Percentiles rank a stretch among this genome's conserved stretches.
Evolutionary conservation across 2,888 invertebrate genomes (phyloP).

Genomic region (Pristionchus japonicus): DNA sequence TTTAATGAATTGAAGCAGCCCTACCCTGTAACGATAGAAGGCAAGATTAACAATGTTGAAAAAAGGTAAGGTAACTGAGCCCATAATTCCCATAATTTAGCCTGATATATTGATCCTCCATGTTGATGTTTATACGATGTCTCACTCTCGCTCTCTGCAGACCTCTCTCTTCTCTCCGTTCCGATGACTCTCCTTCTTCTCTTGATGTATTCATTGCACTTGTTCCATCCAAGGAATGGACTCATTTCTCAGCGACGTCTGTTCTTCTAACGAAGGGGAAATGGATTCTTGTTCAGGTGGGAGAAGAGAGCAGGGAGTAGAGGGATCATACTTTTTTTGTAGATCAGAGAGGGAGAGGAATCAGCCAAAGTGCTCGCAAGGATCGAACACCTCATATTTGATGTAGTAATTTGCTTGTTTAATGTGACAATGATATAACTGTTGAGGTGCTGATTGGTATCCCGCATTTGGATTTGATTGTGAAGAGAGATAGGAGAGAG

Average conservation of each 20-base stretch:
- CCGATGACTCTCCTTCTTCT: background rate
- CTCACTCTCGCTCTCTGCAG: background rate
- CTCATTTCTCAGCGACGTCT: constrained; percentile 58
- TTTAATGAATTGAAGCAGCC: background rate
- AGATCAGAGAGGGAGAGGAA: constrained; percentile 19
- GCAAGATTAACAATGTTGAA: background rate
- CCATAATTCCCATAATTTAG: no score
- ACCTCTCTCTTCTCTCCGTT: background rate
- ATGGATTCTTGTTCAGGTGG: constrained; percentile 53
- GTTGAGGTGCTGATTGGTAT: constrained; percentile 57
- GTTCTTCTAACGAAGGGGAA: constrained; percentile 53
- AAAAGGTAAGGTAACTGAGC: background rate
- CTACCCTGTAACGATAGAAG: background rate
- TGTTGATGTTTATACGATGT: background rate
- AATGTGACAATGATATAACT: background rate
- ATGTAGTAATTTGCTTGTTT: background rate
- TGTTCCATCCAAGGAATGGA: constrained; percentile 56
- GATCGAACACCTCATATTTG: background rate
- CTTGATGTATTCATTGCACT: constrained; percentile 49
- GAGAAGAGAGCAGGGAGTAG: background rate
- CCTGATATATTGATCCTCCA: no score
- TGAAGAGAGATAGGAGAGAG: constrained; percentile 59
- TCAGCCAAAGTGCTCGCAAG: background rate
- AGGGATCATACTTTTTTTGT: background rate
- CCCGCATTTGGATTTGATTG: constrained; percentile 64